Evolutionary conservation across 2,797 vertebrate species (phyloP).

Genomic region (Sebastes nivosus): DNA sequence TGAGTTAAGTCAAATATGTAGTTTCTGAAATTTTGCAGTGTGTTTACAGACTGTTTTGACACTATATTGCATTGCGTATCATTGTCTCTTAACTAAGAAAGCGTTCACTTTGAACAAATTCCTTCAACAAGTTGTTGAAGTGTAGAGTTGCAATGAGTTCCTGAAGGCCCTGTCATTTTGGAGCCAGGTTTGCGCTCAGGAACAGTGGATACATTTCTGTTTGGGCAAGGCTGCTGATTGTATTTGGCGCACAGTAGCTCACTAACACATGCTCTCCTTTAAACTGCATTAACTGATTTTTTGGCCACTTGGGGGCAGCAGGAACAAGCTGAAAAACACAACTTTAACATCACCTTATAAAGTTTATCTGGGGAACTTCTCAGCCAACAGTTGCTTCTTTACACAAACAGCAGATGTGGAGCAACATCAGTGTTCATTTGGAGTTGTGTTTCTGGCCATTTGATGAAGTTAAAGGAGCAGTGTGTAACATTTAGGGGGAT

Average conservation of each 20-base stretch:
- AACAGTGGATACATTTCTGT: constrained; percentile 63
- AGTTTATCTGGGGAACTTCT: background rate
- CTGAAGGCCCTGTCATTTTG: constrained; percentile 31
- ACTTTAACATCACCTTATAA: background rate
- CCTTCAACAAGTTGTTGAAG: constrained; percentile 19
- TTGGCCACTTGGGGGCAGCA: background rate
- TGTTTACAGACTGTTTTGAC: constrained; percentile 4
- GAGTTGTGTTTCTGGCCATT: background rate
- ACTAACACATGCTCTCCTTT: constrained; percentile 17
- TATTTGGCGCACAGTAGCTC: constrained; percentile 56
- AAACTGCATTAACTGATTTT: background rate
- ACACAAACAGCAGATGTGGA: background rate
- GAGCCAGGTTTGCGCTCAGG: constrained; percentile 44
- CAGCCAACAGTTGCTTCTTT: background rate
- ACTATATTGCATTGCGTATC: background rate
- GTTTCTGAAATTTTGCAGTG: background rate
- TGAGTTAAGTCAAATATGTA: constrained; percentile 21
- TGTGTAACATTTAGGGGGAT: too few relatives aligned
- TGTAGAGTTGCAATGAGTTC: constrained; percentile 22
- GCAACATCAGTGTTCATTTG: background rate
- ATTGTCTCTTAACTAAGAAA: constrained; percentile 14
- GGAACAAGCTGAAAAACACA: constrained; percentile 8
- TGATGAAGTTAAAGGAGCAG: background rate
- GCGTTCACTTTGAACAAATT: constrained; percentile 27
- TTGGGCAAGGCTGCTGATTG: constrained; percentile 64